A percentile compares a stretch with the other conserved stretches of the same genome.
Evolutionary conservation across 2,113 vertebrate species (phyloP).

Genomic region (Mixornis gularis): DNA sequence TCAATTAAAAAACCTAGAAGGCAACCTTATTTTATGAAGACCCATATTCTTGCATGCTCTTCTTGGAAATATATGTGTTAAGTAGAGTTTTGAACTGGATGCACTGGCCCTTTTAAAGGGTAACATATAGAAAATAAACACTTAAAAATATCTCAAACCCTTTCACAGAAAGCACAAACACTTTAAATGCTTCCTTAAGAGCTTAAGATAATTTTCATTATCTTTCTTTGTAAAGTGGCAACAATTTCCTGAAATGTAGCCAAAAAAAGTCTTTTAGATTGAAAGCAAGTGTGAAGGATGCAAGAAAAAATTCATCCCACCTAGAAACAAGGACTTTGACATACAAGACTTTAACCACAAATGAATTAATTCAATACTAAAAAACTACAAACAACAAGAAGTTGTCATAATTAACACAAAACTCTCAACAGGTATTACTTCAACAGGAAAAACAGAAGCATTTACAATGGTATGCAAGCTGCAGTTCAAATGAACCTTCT

Average conservation of each 20-base stretch:
- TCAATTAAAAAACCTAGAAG: not conserved
- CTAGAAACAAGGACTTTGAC: not conserved
- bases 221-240: not conserved
- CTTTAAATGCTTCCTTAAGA: not conserved
- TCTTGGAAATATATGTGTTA: not conserved
- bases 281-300: not conserved
- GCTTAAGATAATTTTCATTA: not conserved
- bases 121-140: not conserved
- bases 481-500: not conserved
- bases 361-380: not conserved
- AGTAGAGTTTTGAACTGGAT: not conserved
- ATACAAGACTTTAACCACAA: not conserved
- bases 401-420: not conserved
- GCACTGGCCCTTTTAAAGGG: not conserved
- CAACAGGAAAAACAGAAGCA: not conserved
- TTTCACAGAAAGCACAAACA: not conserved
- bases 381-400: not conserved
- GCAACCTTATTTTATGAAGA: not conserved
- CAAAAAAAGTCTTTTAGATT: not conserved
- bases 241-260: not conserved
- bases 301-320: not conserved
- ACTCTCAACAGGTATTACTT: not conserved
- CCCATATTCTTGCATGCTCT: not conserved
- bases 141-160: not conserved
- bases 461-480: not conserved